Evolutionary conservation across 1,140 invertebrate genomes (phyloP), one percentile per base, ranked within the genome.

Genomic region (Aradophagus sp.): DNA sequence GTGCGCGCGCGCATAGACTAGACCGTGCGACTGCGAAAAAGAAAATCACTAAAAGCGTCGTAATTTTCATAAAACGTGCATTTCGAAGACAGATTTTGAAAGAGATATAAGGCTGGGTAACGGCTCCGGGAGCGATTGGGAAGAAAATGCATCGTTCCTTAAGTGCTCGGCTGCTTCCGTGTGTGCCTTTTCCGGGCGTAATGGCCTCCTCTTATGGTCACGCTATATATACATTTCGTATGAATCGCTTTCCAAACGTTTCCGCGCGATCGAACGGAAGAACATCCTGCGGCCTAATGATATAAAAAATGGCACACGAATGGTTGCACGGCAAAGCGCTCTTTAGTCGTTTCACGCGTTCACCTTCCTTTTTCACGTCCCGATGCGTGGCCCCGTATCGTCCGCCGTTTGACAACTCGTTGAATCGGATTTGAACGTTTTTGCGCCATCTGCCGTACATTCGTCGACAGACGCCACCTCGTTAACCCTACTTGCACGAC

Each of bases 51-150:
- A 71, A 71, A 71, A 71, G 67, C 67, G 67, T 71, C 67, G 59
- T 71, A 66, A 72, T 72, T 72, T 72, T 62, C 69, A 72, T 66
- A 72, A 72, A 72, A 72, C 56, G 62, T 66, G 69, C 69, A 66
- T 72, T 72, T 61, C 44, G 61, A 66, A 72, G 69, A 72, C 69
- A 72, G 62, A 72, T 72, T 72, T 72, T 56, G 62, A 62, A 66
- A 72, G 62, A 72, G 69, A 72, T 72, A 56, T 66, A 65, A 65
- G 61, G 66, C 69, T 56, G 12, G 48, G 53, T 55, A 62, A 72
- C 62, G 55, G 48, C 42, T 55, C 52, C 47, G 19, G 32, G 36
- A 66, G 58, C 69, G 55, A 72, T 66, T 52, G 55, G 56, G 62
- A 66, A 66, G 61, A 72, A 72, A 72, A 72, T 72, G 62, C 69